A percentile compares a stretch with the other conserved stretches of the same genome.
Conservation (phyloP, 2,888 invertebrate species). For the Thyatira batis region DNA sequence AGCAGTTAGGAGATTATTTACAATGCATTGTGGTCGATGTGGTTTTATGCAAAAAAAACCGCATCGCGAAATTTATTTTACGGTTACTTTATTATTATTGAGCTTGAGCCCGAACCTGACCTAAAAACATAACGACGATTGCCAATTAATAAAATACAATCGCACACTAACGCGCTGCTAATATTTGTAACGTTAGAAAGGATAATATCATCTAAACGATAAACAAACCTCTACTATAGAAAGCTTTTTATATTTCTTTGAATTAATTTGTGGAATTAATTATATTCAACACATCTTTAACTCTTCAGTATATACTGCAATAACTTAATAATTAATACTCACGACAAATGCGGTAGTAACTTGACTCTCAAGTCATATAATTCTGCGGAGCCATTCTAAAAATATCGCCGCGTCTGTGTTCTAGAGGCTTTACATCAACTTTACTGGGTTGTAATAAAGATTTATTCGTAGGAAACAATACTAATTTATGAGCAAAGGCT, state of each 20-base stretch:
- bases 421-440: neutral
- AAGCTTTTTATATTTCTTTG: too few relatives aligned
- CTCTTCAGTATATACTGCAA: neutral
- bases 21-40: neutral
- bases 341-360: neutral
- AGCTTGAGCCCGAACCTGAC: neutral
- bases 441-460: slow-evolving; percentile 1
- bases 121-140: neutral
- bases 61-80: neutral
- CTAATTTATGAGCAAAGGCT: slow-evolving; percentile 1
- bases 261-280: too few relatives aligned
- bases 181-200: neutral
- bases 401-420: neutral
- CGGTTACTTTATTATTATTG: neutral
- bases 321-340: neutral
- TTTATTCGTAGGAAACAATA: slow-evolving; percentile 1
- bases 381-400: neutral
- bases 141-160: neutral
- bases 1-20: neutral
- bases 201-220: too few relatives aligned
- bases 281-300: neutral
- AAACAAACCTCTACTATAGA: too few relatives aligned
- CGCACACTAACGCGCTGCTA: neutral
- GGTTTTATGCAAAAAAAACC: neutral
- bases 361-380: neutral